Conservation (phyloP, 2,113 vertebrate species). For the Neogale vison region DNA sequence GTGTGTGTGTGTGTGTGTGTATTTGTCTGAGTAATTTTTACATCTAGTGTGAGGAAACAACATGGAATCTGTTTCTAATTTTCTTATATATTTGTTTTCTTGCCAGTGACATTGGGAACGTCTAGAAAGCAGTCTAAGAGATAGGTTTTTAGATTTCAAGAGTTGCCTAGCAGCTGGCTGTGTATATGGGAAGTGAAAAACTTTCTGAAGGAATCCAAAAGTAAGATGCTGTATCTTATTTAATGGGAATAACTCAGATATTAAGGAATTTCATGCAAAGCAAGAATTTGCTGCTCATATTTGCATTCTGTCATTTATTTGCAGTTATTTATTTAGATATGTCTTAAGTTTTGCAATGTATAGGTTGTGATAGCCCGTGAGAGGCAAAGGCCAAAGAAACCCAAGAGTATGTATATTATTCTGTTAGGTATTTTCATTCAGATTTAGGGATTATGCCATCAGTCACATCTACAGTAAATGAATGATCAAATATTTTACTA, state of each 20-base stretch:
- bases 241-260: neutral
- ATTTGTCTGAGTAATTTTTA: neutral
- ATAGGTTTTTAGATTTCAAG: neutral
- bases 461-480: neutral
- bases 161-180: neutral
- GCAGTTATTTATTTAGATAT: neutral
- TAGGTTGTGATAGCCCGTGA: neutral
- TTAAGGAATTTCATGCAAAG: neutral
- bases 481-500: neutral
- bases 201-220: neutral
- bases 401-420: neutral
- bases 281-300: neutral
- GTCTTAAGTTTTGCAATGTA: neutral
- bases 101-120: neutral
- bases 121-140: neutral
- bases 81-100: neutral
- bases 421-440: neutral
- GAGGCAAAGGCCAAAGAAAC: neutral
- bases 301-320: neutral
- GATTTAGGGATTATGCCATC: neutral
- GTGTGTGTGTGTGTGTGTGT: neutral
- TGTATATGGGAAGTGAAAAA: neutral
- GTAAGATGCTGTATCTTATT: neutral
- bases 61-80: neutral
- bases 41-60: neutral